phyloP scores from a whole-genome alignment of 2,113 vertebrate species.

The Aramus guarauna region DNA sequence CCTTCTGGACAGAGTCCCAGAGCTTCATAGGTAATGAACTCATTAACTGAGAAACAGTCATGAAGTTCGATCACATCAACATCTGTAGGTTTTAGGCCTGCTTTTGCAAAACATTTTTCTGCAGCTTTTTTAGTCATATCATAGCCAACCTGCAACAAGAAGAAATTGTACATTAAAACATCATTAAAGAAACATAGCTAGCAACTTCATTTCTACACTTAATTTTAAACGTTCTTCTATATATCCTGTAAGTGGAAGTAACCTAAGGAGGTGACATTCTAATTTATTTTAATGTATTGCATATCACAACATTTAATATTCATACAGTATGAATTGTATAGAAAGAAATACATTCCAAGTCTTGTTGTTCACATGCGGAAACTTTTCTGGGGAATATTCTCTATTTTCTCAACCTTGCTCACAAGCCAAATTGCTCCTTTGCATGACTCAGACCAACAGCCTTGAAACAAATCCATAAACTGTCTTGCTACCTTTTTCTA shows the following conservation, averaged over 20 bases:
- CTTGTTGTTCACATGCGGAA: not conserved
- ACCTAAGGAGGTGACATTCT: not conserved
- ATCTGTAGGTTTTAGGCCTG: slow-evolving; percentile 82
- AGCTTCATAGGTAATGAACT: slow-evolving; percentile 94
- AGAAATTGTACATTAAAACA: not conserved
- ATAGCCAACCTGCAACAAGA: slow-evolving; percentile 82
- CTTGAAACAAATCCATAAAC: not conserved
- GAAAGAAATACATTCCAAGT: not conserved
- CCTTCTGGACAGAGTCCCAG: slow-evolving; percentile 92
- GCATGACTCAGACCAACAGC: not conserved
- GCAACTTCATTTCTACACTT: not conserved
- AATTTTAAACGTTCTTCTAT: not conserved
- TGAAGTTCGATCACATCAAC: slow-evolving; percentile 94
- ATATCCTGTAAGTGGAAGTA: not conserved
- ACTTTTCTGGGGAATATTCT: not conserved
- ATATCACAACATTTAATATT: not conserved
- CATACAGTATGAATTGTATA: not conserved
- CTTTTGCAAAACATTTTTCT: slow-evolving; percentile 78
- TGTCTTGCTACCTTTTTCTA: not conserved
- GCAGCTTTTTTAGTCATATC: slow-evolving; percentile 89
- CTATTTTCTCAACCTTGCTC: not conserved
- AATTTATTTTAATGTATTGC: not conserved
- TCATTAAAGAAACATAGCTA: not conserved
- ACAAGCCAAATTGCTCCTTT: not conserved
- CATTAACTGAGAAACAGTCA: slow-evolving; percentile 94